Percentiles rank a stretch among this genome's conserved stretches.
Evolutionary conservation across 2,113 vertebrate genomes (phyloP).

Genomic region (Microcebus tavaratra): DNA sequence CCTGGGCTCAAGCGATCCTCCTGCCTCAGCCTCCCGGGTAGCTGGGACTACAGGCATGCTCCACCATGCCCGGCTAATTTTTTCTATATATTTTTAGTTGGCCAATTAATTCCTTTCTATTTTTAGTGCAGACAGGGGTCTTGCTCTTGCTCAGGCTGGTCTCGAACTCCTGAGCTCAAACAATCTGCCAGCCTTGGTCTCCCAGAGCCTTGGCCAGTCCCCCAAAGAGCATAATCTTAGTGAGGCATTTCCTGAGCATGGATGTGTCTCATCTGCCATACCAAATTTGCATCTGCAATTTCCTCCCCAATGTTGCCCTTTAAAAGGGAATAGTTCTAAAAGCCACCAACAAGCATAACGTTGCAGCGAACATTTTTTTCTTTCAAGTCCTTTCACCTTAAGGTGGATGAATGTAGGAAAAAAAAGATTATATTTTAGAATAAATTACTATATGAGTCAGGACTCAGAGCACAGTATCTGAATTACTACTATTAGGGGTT

Average conservation of each 20-base stretch:
- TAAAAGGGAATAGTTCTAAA: background rate
- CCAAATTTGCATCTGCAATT: background rate
- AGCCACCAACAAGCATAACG: background rate
- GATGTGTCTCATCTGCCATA: background rate
- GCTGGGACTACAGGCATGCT: no score
- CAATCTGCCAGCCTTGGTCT: no score
- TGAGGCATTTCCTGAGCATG: background rate
- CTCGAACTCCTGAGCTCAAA: no score
- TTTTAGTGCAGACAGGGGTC: no score
- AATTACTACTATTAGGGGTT: background rate
- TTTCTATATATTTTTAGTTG: no score
- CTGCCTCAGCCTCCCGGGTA: no score
- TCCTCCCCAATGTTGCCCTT: background rate
- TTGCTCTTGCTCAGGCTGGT: no score
- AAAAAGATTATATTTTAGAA: background rate
- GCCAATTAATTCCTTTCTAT: no score
- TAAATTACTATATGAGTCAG: background rate
- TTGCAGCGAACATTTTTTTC: background rate
- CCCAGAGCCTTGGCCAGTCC: background rate
- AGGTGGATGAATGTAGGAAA: background rate
- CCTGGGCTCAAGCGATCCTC: no score
- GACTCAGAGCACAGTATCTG: background rate
- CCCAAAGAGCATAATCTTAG: background rate
- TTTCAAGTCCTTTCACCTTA: background rate
- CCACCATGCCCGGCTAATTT: no score